Base-by-base conservation (phyloP, 2,113 vertebrate species). In the Diadophis punctatus region DNA sequence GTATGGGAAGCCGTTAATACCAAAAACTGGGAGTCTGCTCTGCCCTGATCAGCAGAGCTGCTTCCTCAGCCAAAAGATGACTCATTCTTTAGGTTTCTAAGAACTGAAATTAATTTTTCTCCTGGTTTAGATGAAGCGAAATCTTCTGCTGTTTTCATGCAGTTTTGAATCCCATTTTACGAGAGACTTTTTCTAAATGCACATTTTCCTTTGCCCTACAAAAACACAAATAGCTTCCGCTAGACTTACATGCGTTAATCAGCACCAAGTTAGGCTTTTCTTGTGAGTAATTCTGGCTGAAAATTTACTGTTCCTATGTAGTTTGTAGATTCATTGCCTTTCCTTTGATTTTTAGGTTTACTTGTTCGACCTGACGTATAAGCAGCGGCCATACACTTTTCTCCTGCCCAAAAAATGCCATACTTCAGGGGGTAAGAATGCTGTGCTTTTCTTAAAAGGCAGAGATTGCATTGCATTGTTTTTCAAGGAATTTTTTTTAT, bases 361-460 rank as follows among this genome's bases (percentile, higher is more conserved):
- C 97, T 97, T 99, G 96, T 99, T 99, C 97, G 99, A 99, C 95
- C 94, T 99, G 96, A 99, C 99, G 0, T 99, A 98, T 93, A 99
- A 99, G 95, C 99, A 99, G 96, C 98, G 97, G 95, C 99, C 99
- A 0, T 99, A 99, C 94, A 99, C 99, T 14, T 99, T 99, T 74
- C 97, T 99, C 93, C 97, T 99, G 96, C 98, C 98, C 25, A 98
- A 98, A 97, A 99, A 98, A 97, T 98, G 98, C 96, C 98, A 98
- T 84, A 93, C 98, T 91, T 97, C 98, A 92, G 96, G 98, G 96
- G 99, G 99, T 99, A 94, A 97, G 97, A 95, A 48, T 18, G 90
- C 18, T 25, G 23, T 1, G 3, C 46, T 87, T 48, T 10, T 52
- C 9, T 91, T 60, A 43, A 86, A 92, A 30, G 8, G 20, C 23